Base-by-base conservation (phyloP, 1,140 invertebrate species). In the Aphidius gifuensis region DNA sequence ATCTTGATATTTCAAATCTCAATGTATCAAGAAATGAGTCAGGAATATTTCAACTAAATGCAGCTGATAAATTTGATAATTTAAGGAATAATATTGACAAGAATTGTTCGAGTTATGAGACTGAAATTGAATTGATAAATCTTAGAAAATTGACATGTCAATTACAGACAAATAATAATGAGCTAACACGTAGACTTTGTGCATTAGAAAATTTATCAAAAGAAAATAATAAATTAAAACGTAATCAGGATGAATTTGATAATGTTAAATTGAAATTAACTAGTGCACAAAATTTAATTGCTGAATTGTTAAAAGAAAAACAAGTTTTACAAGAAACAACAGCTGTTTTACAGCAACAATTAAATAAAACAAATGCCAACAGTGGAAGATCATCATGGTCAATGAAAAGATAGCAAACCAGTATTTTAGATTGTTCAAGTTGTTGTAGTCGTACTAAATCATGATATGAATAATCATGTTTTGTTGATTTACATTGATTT, bases 231-330 rank as follows among this genome's bases (percentile, higher is more conserved):
- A 77, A 73, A 66, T 66, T 84, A 32, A 78, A 84, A 62, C 85
- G 84, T 64, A 77, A 80, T 16, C 85, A 87, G 67, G 87, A 90
- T 69, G 87, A 90, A 74, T 82, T 81, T 0, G 85, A 86, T 62
- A 73, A 84, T 4, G 69, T 89, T 21, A 84, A 83, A 64, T 82
- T 82, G 2, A 83, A 83, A 68, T 75, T 90, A 32, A 83, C 65
- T 70, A 83, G 84, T 2, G 88, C 90, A 3, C 89, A 92, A 71
- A 89, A 90, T 65, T 86, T 91, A 57, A 87, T 91, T 2, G 83
- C 83, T 16, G 80, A 81, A 39, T 74, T 92, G 48, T 67, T 91
- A 1, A 86, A 88, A 45, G 90, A 92, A 66, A 92, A 92, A 69
- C 85, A 85, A 64, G 83, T 83, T n/a, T 76, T 92, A 39, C 73